Conservation (phyloP, 2,113 vertebrate species). For the Pagrus major region DNA sequence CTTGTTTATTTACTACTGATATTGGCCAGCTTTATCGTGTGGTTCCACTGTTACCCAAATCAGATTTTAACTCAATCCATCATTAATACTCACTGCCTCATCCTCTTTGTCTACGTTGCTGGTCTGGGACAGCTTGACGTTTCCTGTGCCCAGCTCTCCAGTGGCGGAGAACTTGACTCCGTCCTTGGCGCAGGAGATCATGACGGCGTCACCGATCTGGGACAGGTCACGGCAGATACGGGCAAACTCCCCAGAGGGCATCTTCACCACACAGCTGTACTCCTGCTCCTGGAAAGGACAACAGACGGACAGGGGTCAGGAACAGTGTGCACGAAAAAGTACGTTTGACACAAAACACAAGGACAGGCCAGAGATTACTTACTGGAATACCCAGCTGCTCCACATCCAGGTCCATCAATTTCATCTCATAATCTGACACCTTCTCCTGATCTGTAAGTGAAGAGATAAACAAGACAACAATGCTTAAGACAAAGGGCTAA, state of each 20-base stretch:
- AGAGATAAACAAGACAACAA: not conserved
- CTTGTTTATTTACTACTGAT: not conserved
- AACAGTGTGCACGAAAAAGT: constrained; percentile 42
- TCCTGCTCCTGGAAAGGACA: constrained; percentile 90
- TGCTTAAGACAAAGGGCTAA: accelerated
- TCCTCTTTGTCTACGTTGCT: constrained; percentile 96
- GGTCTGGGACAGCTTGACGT: constrained; percentile 97
- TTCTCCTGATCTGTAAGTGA: constrained; percentile 92
- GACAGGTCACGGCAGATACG: constrained; percentile 97
- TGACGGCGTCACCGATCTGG: constrained; percentile 96
- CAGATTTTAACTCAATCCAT: not conserved
- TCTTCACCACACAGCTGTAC: constrained; percentile 98
- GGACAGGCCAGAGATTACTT: constrained; percentile 60
- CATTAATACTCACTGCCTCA: constrained; percentile 89
- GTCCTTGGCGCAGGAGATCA: constrained; percentile 97
- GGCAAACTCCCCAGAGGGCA: constrained; percentile 97
- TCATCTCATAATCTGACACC: constrained; percentile 99
- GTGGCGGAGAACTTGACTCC: constrained; percentile 97
- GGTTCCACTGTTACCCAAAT: not conserved
- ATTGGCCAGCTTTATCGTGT: not conserved
- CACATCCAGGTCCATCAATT: constrained; percentile 98
- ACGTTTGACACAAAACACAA: accelerated
- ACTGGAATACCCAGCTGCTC: constrained; percentile 98
- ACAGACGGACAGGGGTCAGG: not conserved
- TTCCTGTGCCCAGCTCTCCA: constrained; percentile 96